Evolutionary conservation across 2,888 invertebrate genomes (phyloP).

Genomic region (Osedax fenrisi): DNA sequence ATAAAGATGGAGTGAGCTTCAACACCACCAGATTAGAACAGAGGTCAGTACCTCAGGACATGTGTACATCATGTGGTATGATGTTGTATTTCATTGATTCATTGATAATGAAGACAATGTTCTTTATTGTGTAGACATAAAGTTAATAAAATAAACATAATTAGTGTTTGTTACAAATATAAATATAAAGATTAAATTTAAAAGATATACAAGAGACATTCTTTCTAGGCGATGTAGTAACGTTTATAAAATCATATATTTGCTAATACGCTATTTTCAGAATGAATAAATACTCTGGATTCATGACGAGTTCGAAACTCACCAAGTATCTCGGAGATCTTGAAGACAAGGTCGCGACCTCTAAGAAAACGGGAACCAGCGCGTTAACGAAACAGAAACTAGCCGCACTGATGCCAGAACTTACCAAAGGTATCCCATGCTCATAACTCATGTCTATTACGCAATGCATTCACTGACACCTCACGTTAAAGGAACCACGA

Average conservation of each 20-base stretch:
- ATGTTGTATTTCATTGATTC: no score
- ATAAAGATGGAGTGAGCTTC: conserved; percentile 42
- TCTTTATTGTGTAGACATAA: no score
- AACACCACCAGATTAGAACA: conserved; percentile 41
- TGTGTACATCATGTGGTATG: background rate
- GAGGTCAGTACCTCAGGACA: conserved; percentile 36
- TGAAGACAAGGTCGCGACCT: conserved; percentile 43
- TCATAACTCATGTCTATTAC: background rate
- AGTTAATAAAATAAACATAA: no score
- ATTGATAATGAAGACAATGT: no score
- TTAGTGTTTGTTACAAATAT: no score
- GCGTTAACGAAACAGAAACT: conserved; percentile 36
- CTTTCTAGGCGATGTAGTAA: no score
- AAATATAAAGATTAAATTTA: no score
- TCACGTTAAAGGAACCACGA: no score
- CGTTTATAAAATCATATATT: no score
- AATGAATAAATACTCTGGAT: conserved; percentile 40
- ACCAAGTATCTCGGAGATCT: conserved; percentile 42
- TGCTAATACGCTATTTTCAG: no score
- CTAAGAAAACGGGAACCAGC: conserved; percentile 40
- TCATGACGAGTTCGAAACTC: conserved; percentile 41
- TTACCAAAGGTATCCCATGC: conserved; percentile 24
- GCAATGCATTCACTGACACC: no score
- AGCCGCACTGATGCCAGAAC: conserved; percentile 31
- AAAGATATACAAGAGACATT: no score